Percentiles rank a stretch among this genome's conserved stretches.
These are phyloP conservation scores for Tokudaia muenninki DNA, from an alignment of 2,797 vertebrate species.

Conservation along the genomic window DNA sequence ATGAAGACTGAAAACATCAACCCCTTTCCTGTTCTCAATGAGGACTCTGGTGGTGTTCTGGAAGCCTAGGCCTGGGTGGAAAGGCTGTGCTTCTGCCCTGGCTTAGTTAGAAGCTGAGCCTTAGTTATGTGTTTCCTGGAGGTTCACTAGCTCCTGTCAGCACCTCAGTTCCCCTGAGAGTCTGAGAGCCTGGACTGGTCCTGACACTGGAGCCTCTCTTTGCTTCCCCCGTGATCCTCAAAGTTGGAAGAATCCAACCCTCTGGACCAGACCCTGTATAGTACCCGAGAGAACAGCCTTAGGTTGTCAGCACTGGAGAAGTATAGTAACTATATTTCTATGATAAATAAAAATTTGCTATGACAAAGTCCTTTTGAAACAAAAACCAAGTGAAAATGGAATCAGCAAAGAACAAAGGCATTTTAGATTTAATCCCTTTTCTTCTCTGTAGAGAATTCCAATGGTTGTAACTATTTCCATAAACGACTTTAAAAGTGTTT, in stretches of 20 bases:
- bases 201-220: not conserved
- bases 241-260: not conserved
- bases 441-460: not conserved
- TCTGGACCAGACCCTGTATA: not conserved
- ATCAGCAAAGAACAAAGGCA: conserved; percentile 18
- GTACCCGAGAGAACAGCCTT: not conserved
- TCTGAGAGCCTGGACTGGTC: not conserved
- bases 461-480: not conserved
- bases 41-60: not conserved
- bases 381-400: conserved; percentile 19
- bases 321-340: conserved; percentile 2
- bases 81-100: not conserved
- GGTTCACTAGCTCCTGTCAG: not conserved
- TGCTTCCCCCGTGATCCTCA: not conserved
- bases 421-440: not conserved
- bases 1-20: not conserved
- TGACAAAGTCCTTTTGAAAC: not conserved
- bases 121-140: not conserved
- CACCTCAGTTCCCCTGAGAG: not conserved
- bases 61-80: not conserved
- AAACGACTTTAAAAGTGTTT: not conserved
- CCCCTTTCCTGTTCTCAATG: not conserved
- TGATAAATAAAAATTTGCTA: not conserved
- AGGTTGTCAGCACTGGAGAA: not conserved
- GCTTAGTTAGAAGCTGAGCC: not conserved